Percentiles rank a stretch among this genome's conserved stretches.
phyloP scores from a whole-genome alignment of 2,797 vertebrate species.

The Lepus oiostolus region DNA sequence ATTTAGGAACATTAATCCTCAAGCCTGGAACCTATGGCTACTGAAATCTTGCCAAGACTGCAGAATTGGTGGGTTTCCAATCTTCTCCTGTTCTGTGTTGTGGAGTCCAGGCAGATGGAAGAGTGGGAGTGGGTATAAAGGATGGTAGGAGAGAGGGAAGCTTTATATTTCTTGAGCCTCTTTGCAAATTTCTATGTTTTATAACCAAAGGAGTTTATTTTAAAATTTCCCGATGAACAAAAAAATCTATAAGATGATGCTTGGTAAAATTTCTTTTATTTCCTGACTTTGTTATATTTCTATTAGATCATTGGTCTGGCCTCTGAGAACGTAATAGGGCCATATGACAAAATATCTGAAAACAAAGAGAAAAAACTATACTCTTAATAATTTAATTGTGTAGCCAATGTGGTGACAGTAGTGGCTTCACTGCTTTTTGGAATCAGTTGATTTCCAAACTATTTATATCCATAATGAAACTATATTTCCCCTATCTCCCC shows the following conservation, averaged over 20 bases:
- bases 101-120: slow-evolving; percentile 58
- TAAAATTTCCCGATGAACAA: slow-evolving; percentile 40
- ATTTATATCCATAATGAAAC: not conserved
- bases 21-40: not conserved
- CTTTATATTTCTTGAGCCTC: slow-evolving; percentile 39
- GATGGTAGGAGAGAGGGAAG: not conserved
- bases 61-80: slow-evolving; percentile 34
- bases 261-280: slow-evolving; percentile 37
- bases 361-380: not conserved
- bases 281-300: slow-evolving; percentile 45
- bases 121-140: slow-evolving; percentile 23
- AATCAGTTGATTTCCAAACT: slow-evolving; percentile 31
- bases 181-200: slow-evolving; percentile 49
- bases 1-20: not conserved
- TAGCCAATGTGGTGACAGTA: not conserved
- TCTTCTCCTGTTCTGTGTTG: not conserved
- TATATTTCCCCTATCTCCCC: not conserved
- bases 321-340: slow-evolving; percentile 3
- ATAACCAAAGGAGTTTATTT: slow-evolving; percentile 31
- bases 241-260: not conserved
- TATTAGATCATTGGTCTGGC: slow-evolving; percentile 12
- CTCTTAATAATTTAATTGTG: not conserved
- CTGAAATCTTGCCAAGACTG: not conserved
- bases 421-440: not conserved
- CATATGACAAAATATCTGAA: not conserved